Evolutionary conservation across 2,888 invertebrate genomes (phyloP).

Genomic region (Notodonta dromedarius): DNA sequence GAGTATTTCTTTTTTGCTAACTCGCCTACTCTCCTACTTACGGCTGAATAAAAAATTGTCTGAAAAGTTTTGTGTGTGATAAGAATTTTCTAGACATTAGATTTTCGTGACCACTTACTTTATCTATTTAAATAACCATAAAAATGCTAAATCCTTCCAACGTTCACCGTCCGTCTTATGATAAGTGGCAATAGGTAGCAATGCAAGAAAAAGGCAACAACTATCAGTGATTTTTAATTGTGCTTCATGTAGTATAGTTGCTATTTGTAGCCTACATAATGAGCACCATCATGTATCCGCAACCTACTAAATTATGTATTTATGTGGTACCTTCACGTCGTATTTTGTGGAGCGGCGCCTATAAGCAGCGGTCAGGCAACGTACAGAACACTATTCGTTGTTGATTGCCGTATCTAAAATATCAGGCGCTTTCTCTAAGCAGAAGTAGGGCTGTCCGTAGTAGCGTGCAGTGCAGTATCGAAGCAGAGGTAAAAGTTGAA

Average conservation of each 20-base stretch:
- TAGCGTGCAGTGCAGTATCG: no score
- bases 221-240: no score
- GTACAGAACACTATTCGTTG: background rate
- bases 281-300: no score
- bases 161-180: no score
- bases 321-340: background rate
- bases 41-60: conserved; percentile 65
- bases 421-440: conserved; percentile 42
- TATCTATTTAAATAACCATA: no score
- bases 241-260: no score
- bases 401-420: conserved; percentile 41
- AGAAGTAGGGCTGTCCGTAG: background rate
- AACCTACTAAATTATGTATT: conserved; percentile 9
- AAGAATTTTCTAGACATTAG: conserved; percentile 24
- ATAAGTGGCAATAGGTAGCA: no score
- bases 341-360: background rate
- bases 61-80: conserved; percentile 61
- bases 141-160: no score
- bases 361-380: background rate
- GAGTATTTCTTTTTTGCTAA: conserved; percentile 57
- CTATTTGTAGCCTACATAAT: no score
- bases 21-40: conserved; percentile 58
- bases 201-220: no score
- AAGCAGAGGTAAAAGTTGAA: no score
- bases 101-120: no score